These are phyloP conservation scores for Epinephelus fuscoguttatus DNA, from an alignment of 2,113 vertebrate species.

Conservation along the genomic window DNA sequence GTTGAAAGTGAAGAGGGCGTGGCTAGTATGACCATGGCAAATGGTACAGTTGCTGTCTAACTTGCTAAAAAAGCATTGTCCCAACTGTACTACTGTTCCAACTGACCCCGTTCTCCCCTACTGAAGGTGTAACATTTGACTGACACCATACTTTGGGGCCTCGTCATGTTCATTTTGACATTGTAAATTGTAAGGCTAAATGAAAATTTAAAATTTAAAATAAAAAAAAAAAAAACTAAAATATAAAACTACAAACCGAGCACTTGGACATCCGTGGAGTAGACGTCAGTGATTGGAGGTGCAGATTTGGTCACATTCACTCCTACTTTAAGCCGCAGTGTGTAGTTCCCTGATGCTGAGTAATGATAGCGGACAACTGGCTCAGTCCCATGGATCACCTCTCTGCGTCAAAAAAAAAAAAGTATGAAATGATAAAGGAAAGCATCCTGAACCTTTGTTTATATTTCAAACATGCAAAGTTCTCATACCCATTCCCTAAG, in stretches of 20 bases:
- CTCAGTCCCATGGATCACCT: slow-evolving; percentile 85
- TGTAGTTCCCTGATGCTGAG: slow-evolving; percentile 82
- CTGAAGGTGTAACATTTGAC: too few species aligned
- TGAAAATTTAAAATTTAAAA: background rate
- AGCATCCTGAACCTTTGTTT: background rate
- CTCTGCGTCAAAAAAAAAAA: slow-evolving; percentile 69
- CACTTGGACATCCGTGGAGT: slow-evolving; percentile 84
- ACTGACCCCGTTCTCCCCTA: too few species aligned
- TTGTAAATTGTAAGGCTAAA: too few species aligned
- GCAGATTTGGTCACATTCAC: slow-evolving; percentile 73
- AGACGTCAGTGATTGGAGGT: slow-evolving; percentile 81
- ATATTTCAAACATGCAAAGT: background rate
- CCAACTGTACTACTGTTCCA: too few species aligned
- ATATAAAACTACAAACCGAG: slow-evolving; percentile 80
- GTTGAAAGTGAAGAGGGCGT: too few species aligned
- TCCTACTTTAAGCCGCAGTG: slow-evolving; percentile 82
- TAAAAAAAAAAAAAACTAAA: background rate
- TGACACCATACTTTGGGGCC: too few species aligned
- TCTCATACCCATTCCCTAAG: slow-evolving; percentile 89
- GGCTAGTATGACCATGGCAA: too few species aligned
- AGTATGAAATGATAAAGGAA: background rate
- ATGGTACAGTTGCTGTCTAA: too few species aligned
- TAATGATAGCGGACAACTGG: slow-evolving; percentile 86
- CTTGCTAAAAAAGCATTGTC: too few species aligned
- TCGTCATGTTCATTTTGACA: too few species aligned